These are phyloP conservation scores for Varecia variegata DNA, from an alignment of 2,797 vertebrate genomes.

Conservation along the genomic window DNA sequence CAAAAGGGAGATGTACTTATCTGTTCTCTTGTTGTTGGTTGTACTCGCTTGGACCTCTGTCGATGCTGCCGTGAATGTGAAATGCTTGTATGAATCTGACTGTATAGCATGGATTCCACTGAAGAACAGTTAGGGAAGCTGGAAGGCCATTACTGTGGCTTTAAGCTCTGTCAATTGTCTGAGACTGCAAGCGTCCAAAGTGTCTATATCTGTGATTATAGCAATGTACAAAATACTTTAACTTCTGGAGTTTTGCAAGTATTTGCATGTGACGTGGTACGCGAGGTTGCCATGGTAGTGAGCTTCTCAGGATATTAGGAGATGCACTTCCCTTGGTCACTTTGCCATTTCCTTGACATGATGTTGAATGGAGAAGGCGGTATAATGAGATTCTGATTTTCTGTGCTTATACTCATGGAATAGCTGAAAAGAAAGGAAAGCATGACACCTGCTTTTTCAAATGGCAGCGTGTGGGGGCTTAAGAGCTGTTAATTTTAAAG, in stretches of 20 bases:
- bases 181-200: neutral
- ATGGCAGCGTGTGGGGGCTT: neutral
- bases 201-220: neutral
- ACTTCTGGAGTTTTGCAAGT: neutral
- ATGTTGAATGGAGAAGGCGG: neutral
- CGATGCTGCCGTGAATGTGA: neutral
- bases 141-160: neutral
- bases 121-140: constrained; percentile 4
- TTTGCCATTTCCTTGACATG: neutral
- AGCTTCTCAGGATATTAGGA: neutral
- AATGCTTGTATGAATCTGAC: constrained; percentile 14
- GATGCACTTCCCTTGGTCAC: neutral
- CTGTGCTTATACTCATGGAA: neutral
- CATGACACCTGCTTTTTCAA: neutral
- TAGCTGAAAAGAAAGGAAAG: neutral
- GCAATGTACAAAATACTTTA: neutral
- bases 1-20: neutral
- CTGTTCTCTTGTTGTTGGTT: neutral
- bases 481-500: neutral
- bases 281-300: neutral
- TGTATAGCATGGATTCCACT: neutral
- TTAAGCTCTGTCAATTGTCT: neutral
- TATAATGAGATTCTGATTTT: neutral
- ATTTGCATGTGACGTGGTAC: neutral
- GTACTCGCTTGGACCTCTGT: neutral